Evolutionary conservation across 2,797 vertebrate species (phyloP).

Genomic region (Falco naumanni): DNA sequence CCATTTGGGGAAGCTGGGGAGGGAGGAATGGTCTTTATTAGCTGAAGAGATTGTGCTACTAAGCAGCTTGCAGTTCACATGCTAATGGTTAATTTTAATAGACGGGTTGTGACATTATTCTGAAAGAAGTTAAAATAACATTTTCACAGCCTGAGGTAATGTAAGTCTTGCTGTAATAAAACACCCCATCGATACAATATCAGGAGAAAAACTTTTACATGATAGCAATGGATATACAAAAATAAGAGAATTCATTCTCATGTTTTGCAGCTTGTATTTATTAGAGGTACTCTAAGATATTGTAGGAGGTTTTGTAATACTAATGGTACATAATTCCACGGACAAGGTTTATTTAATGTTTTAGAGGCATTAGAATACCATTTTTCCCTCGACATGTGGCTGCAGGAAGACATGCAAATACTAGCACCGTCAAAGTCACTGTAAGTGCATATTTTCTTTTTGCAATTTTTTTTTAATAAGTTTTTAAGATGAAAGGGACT

Average conservation of each 20-base stretch:
- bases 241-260: background rate
- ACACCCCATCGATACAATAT: background rate
- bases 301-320: background rate
- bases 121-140: conserved; percentile 52
- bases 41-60: background rate
- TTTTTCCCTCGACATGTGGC: background rate
- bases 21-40: conserved; percentile 37
- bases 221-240: background rate
- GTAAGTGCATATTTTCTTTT: background rate
- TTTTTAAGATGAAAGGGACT: background rate
- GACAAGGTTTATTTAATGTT: background rate
- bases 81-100: conserved; percentile 56
- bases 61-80: conserved; percentile 13
- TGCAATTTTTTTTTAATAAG: background rate
- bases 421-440: background rate
- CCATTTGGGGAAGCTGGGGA: background rate
- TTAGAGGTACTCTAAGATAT: background rate
- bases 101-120: conserved; percentile 30
- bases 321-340: background rate
- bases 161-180: conserved; percentile 6
- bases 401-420: background rate
- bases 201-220: background rate
- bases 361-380: background rate
- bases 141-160: conserved; percentile 28
- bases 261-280: background rate